Evolutionary conservation across 1,140 invertebrate genomes (phyloP).

Genomic region (Euwallacea fornicatus): DNA sequence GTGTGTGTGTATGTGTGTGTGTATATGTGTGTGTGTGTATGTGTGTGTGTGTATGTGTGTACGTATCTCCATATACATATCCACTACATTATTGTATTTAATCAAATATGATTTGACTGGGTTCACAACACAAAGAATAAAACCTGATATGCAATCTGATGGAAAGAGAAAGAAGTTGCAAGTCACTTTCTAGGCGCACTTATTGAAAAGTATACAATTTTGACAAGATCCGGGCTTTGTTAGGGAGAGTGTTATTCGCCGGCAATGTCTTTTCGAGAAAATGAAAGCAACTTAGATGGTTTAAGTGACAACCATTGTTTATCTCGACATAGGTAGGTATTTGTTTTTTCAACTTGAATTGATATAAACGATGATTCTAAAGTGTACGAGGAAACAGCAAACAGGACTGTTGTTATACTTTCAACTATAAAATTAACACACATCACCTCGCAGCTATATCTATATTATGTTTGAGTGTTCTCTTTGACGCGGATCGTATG

Average conservation of each 20-base stretch:
- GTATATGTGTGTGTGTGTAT: no score
- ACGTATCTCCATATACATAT: not conserved
- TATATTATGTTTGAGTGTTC: no score
- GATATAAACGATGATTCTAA: no score
- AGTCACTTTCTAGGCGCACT: constrained; percentile 30
- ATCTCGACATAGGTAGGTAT: constrained; percentile 30
- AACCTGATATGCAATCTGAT: constrained; percentile 1
- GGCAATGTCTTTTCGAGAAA: constrained; percentile 27
- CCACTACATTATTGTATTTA: not conserved
- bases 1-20: no score
- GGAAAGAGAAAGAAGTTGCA: constrained; percentile 22
- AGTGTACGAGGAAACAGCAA: no score
- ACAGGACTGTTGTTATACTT: no score
- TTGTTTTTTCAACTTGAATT: constrained; percentile 16
- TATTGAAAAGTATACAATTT: constrained; percentile 33
- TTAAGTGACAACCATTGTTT: constrained; percentile 26
- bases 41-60: no score
- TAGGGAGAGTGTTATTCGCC: constrained; percentile 10
- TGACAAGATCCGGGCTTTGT: constrained; percentile 30
- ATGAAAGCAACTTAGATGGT: constrained; percentile 23
- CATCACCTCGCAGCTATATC: no score
- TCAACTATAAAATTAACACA: no score
- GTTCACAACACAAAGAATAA: constrained; percentile 11
- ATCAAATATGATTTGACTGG: constrained; percentile 10
- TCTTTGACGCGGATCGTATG: no score